Evolutionary conservation across 2,797 vertebrate species (phyloP), one percentile per base, ranked within the genome.

Genomic region (Brotogeris chrysoptera): DNA sequence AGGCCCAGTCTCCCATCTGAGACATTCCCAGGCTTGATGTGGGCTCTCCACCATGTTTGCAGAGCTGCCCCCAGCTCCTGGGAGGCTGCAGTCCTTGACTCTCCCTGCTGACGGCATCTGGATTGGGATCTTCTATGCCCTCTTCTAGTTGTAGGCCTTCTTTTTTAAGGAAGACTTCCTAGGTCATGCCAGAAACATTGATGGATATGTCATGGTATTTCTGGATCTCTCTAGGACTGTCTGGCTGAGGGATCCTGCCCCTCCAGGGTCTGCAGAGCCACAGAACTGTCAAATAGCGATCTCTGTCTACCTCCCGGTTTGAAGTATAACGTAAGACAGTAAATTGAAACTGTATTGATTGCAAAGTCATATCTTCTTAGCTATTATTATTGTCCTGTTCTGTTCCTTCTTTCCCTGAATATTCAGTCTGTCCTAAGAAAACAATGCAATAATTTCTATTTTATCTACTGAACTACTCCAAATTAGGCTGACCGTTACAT

Each of bases 11-110:
- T 86, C 39, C 19, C 23, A 19, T 16, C 21, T 7, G 13, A 47
- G 47, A 49, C 0, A 4, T 6, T 11, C 9, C 16, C 16, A 65
- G 46, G 39, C 25, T 53, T 0, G 2, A 10, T 0, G 2, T 36
- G 11, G 9, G 18, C 17, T 32, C 14, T 23, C 17, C 34, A 59
- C 9, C 16, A 10, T 0, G 0, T 77, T 43, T 66, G 7, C 38
- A 70, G n/a, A 50, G 57, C 25, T 70, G 19, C 8, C 7, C 21
- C 27, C 23, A 34, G 12, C 38, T 69, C 24, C 50, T 49, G 20
- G 44, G 44, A 32, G 10, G 23, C 41, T 71, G 47, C 8, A 36
- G 11, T 28, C 30, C 44, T 38, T 46, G 59, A 53, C 20, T 50
- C 11, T 91, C 20, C 27, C 8, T 47, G 15, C 13, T 69, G 28